Conservation (phyloP, 2,113 vertebrate species). For the Aegotheles bennettii region DNA sequence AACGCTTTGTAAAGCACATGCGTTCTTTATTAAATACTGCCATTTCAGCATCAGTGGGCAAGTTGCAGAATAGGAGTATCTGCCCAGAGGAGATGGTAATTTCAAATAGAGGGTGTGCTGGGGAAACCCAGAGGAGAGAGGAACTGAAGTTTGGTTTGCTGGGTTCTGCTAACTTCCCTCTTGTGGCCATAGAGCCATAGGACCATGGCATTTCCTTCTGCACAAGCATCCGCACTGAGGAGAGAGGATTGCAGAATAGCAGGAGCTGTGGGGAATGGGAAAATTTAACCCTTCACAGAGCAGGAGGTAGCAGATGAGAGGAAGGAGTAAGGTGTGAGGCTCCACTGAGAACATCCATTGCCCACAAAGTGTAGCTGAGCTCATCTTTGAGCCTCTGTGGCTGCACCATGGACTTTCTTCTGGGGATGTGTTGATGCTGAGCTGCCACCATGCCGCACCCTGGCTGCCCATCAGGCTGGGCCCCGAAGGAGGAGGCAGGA, state of each 20-base stretch:
- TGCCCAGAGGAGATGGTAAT: constrained; percentile 22
- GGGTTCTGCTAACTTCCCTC: constrained; percentile 31
- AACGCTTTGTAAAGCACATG: background rate
- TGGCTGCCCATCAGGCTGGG: background rate
- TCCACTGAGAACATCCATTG: background rate
- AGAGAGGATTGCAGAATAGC: background rate
- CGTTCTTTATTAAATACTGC: background rate
- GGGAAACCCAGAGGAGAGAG: constrained; percentile 2
- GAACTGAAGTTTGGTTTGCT: constrained; percentile 8
- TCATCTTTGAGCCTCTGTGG: rapidly evolving
- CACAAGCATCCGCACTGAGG: background rate
- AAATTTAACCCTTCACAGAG: constrained; percentile 15
- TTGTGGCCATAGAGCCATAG: constrained; percentile 46
- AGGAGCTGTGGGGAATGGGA: background rate
- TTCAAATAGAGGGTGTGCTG: background rate
- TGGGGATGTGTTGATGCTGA: background rate
- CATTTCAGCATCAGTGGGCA: background rate
- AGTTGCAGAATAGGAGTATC: background rate
- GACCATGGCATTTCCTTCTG: constrained; percentile 59
- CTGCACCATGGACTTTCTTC: background rate
- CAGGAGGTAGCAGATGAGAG: background rate
- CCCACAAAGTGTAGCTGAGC: background rate
- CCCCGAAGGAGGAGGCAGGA: background rate
- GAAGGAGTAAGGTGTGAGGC: background rate
- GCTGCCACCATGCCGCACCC: rapidly evolving